Percentiles rank a stretch among this genome's conserved stretches.
phyloP scores from a whole-genome alignment of 2,113 vertebrate genomes.

The Heloderma charlesbogerti region DNA sequence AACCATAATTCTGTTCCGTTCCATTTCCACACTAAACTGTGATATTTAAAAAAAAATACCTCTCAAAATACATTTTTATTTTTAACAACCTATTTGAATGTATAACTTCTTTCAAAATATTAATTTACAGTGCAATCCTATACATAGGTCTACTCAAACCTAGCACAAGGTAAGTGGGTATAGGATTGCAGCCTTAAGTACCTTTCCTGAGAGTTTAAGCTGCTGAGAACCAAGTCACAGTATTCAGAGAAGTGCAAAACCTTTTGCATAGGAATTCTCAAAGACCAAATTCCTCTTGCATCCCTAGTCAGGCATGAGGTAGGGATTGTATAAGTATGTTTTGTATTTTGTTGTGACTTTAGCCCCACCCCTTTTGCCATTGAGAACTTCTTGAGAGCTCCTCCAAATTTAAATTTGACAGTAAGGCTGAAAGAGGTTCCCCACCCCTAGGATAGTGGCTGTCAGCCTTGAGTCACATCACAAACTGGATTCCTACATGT shows the following conservation, averaged over 20 bases:
- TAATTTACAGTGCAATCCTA: too few relatives aligned
- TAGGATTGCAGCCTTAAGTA: not conserved
- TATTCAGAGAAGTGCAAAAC: not conserved
- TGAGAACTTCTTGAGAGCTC: too few relatives aligned
- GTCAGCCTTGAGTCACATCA: not conserved
- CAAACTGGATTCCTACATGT: not conserved
- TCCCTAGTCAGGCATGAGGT: not conserved
- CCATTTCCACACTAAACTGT: not conserved
- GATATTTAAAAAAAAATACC: not conserved
- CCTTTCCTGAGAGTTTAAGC: not conserved
- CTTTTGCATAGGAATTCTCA: not conserved
- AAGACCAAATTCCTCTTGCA: not conserved
- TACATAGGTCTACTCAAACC: too few relatives aligned
- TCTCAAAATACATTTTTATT: not conserved
- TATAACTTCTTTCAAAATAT: not conserved
- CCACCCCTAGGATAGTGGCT: too few relatives aligned
- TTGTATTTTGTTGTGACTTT: too few relatives aligned
- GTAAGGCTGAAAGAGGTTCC: too few relatives aligned
- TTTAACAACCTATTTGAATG: not conserved
- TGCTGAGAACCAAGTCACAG: not conserved
- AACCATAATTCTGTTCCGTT: not conserved
- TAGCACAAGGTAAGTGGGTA: too few relatives aligned
- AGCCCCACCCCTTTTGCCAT: too few relatives aligned
- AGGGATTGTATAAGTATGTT: too few relatives aligned
- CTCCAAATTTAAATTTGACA: too few relatives aligned